Base-by-base conservation (phyloP, 2,113 vertebrate genomes). In the Gymnogyps californianus region DNA sequence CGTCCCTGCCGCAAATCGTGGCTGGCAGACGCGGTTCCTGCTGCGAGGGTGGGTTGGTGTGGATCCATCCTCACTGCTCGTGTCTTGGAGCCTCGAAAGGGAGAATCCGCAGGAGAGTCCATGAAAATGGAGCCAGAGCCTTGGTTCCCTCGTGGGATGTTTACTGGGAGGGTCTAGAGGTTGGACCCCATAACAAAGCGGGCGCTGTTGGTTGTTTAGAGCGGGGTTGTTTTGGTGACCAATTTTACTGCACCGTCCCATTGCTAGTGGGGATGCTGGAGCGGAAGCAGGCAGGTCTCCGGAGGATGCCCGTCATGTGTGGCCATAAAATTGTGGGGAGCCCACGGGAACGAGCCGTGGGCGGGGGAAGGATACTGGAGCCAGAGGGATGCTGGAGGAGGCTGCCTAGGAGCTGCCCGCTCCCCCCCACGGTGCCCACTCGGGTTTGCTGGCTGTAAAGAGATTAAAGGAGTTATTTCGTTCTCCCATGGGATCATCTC, bases 11-110 rank as follows among this genome's bases (percentile, higher is more conserved):
- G 32, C 11, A 22, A 65, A 8, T 32, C 10, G 3, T 47, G 44
- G 32, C 13, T 2, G 20, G 32, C 59, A 38, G 7, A 7, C 11
- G 10, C 0, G 0, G 47, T 25, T 83, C 42, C 47, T 57, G 16
- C n/a, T 52, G 31, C 5, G 1, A 21, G 51, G 31, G 34, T 65
- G 21, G 28, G 16, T 10, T 64, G 62, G 31, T 0, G 0, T 28
- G 40, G 62, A 34, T 62, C 78, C 1, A 0, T 85, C 66, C 62
- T 87, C 7, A 5, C 38, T 57, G 74, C 44, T 77, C 8, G 0
- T 36, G 44, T 47, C 58, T 29, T 69, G 31, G n/a, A 66, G 46
- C 28, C 22, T 84, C 9, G 1, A 42, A 74, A 49, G 19, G 42
- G 46, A 55, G 29, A 93, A 66, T 42, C 38, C 0, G 0, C n/a